Percentiles rank a stretch among this genome's conserved stretches.
Evolutionary conservation across 2,113 vertebrate species (phyloP).

Genomic region (Amazona vittata): DNA sequence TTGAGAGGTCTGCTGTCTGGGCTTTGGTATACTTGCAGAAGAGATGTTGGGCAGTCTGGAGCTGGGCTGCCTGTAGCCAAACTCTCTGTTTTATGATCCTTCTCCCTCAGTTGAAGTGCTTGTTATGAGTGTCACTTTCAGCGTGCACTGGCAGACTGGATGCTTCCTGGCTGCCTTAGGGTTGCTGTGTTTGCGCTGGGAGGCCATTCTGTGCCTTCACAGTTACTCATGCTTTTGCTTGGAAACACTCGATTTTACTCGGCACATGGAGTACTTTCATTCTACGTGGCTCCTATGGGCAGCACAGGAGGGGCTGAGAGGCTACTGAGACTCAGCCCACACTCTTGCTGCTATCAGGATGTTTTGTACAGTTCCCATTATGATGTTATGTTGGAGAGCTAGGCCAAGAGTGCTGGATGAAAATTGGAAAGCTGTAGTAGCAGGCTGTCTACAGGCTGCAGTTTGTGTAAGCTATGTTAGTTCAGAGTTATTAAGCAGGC

Average conservation of each 20-base stretch:
- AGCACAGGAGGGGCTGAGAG: not conserved
- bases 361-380: not conserved
- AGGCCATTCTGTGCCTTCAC: rapidly evolving
- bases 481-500: not conserved
- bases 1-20: not conserved
- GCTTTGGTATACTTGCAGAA: not conserved
- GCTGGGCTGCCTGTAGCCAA: not conserved
- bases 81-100: not conserved
- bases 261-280: rapidly evolving
- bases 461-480: not conserved
- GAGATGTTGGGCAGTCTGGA: rapidly evolving
- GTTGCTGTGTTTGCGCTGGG: not conserved
- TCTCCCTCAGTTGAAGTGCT: rapidly evolving
- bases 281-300: not conserved
- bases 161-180: not conserved
- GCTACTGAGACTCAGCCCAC: not conserved
- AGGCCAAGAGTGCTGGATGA: not conserved
- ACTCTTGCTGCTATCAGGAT: not conserved
- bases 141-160: rapidly evolving
- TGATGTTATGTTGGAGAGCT: not conserved
- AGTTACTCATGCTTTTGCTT: not conserved
- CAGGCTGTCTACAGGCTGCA: not conserved
- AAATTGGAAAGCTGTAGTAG: not conserved
- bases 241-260: not conserved
- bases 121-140: not conserved